Conservation (phyloP, 2,888 invertebrate genomes). For the Clanis bilineata region DNA sequence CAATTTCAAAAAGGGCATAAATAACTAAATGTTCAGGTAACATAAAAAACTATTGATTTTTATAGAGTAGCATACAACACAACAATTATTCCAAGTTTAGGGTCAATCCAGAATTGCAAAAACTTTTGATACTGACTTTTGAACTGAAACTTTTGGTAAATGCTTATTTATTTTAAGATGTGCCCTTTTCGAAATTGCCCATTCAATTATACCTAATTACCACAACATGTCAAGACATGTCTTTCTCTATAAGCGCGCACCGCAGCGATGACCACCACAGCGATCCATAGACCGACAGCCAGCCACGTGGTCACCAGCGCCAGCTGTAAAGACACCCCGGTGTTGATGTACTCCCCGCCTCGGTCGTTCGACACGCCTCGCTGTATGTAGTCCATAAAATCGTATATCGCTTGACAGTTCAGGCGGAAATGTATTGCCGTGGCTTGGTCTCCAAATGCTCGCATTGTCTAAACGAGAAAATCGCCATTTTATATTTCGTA, state of each 20-base stretch:
- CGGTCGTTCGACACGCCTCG: conserved; percentile 85
- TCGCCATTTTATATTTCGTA: too few species aligned
- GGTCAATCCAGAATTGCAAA: too few species aligned
- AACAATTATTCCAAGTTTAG: too few species aligned
- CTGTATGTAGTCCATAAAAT: conserved; percentile 92
- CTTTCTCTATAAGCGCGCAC: conserved; percentile 74
- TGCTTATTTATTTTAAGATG: too few species aligned
- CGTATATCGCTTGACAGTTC: conserved; percentile 88
- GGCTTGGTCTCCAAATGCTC: conserved; percentile 81
- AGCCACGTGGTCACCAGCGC: conserved; percentile 85
- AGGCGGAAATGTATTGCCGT: conserved; percentile 85
- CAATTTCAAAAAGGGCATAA: too few species aligned
- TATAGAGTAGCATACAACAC: too few species aligned
- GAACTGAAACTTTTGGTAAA: too few species aligned
- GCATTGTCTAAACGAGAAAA: conserved; percentile 68
- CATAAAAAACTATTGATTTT: too few species aligned
- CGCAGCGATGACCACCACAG: conserved; percentile 77
- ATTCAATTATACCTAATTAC: conserved; percentile 52
- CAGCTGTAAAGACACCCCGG: conserved; percentile 85
- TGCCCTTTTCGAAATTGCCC: too few species aligned
- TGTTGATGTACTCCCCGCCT: conserved; percentile 87
- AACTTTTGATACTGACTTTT: too few species aligned
- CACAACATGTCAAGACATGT: conserved; percentile 72
- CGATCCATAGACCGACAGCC: conserved; percentile 81
- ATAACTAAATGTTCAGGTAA: too few species aligned